Evolutionary conservation across 2,113 vertebrate genomes (phyloP), one percentile per base, ranked within the genome.

Genomic region (Brachionichthys hirsutus): DNA sequence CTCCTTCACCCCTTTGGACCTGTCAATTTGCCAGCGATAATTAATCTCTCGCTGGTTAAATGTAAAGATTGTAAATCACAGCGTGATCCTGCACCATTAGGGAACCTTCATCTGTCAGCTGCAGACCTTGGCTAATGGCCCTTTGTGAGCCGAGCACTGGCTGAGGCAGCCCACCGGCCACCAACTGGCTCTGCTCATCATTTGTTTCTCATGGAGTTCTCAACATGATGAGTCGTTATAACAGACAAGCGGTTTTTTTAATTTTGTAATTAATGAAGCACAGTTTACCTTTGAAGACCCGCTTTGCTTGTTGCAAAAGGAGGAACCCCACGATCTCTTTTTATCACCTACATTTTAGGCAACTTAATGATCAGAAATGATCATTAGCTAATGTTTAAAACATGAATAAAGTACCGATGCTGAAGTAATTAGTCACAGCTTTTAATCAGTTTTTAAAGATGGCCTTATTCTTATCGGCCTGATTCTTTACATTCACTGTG

Each of bases 61-160:
- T 87, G 86, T 87, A 87, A 88, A 85, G 77, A 88, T 77, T 87
- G 88, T 88, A 90, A 90, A 89, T 90, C 87, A 88, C 85, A 85
- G 81, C 76, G 34, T 67, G 82, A 70, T 78, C 77, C 70, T 24
- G 72, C 67, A 56, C 85, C 60, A 66, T 76, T 78, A 71, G 82
- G 76, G 80, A 80, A 73, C 60, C 82, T 84, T 86, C 85, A 86
- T 85, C 81, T 87, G 83, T 85, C 87, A 85, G 78, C 66, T 55
- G 17, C 69, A 86, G 78, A 84, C 80, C 86, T 83, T 77, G 77
- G 77, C 68, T 85, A 82, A 87, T 85, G 81, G 81, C 80, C 70
- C 77, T 88, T 81, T 84, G 74, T 83, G 77, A 69, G 83, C 51
- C 59, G 74, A 67, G 57, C 57, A 22, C 64, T 61, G 70, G 54